Percentiles rank a stretch among this genome's conserved stretches.
Evolutionary conservation across 2,888 invertebrate genomes (phyloP).

Genomic region (Mystacides longicornis): DNA sequence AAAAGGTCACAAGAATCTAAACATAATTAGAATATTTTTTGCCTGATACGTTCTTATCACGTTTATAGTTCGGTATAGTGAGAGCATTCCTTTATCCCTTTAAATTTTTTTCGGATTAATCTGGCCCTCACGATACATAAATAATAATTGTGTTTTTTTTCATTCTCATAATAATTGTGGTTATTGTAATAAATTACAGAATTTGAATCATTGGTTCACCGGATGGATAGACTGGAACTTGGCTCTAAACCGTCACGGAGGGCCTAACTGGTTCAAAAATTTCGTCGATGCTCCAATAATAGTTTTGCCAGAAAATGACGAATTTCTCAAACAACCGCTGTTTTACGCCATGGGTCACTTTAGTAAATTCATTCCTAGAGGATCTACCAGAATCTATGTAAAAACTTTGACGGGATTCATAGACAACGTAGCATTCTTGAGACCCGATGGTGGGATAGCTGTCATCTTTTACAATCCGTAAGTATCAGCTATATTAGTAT

Average conservation of each 20-base stretch:
- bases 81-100: no score
- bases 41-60: no score
- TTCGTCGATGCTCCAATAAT: conserved; percentile 79
- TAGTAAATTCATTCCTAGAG: conserved; percentile 60
- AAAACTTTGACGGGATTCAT: conserved; percentile 21
- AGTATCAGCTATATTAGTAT: no score
- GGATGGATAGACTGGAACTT: conserved; percentile 94
- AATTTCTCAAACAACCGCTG: conserved; percentile 86
- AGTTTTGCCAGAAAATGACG: conserved; percentile 43
- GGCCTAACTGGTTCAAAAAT: conserved; percentile 75
- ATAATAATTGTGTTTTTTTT: no score
- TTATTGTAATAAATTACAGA: no score
- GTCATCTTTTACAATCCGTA: conserved; percentile 23
- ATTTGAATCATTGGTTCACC: conserved; percentile 64
- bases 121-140: no score
- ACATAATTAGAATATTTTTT: no score
- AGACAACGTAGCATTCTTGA: conserved; percentile 21
- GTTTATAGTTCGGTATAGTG: no score
- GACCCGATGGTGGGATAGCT: conserved; percentile 23
- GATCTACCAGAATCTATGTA: conserved; percentile 40
- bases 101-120: no score
- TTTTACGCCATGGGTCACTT: conserved; percentile 80
- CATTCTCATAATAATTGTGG: no score
- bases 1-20: no score
- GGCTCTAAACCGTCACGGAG: conserved; percentile 63